Conservation (phyloP, 2,113 vertebrate species). For the Candoia aspera region DNA sequence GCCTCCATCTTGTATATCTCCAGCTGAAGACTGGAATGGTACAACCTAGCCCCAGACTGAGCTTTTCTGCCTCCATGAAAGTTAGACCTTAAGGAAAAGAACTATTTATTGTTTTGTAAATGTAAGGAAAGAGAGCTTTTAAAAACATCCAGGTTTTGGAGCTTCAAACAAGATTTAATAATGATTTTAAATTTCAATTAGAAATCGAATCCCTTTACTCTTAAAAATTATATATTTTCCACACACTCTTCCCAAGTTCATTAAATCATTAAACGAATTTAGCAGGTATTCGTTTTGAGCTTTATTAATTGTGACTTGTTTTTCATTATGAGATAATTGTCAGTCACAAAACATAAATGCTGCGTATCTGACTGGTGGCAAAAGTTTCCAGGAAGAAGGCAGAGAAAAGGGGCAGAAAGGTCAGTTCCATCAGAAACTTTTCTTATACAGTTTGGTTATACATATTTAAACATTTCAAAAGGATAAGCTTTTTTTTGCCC, state of each 20-base stretch:
- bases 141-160: constrained; percentile 37
- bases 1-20: not conserved
- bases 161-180: constrained; percentile 32
- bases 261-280: constrained; percentile 87
- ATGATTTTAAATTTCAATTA: constrained; percentile 70
- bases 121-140: not conserved
- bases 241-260: constrained; percentile 78
- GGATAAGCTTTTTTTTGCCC: not conserved
- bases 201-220: constrained; percentile 70
- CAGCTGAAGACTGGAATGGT: not conserved
- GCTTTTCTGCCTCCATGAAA: not conserved
- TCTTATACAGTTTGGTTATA: constrained; percentile 19
- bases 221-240: constrained; percentile 63
- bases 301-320: constrained; percentile 95
- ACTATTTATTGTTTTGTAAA: not conserved
- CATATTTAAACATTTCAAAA: constrained; percentile 30
- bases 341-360: constrained; percentile 85
- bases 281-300: constrained; percentile 85
- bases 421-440: constrained; percentile 22
- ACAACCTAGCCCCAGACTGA: accelerated
- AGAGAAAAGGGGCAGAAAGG: constrained; percentile 47
- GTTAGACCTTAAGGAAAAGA: not conserved
- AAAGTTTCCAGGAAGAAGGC: constrained; percentile 56
- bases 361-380: constrained; percentile 64
- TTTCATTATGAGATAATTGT: constrained; percentile 94